Conservation (phyloP, 2,797 vertebrate species). For the Pachyuromys duprasi region DNA sequence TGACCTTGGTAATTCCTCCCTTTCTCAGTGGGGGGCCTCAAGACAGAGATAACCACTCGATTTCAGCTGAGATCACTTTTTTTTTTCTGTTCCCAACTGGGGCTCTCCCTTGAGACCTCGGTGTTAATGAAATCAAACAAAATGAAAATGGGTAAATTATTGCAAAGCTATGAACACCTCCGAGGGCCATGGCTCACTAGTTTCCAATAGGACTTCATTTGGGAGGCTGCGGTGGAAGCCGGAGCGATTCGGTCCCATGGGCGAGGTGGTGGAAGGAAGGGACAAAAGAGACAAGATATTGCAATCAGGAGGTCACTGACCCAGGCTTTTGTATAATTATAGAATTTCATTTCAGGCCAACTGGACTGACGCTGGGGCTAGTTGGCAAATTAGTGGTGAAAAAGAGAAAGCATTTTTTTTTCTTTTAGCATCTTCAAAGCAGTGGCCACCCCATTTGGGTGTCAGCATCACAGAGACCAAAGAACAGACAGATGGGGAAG, state of each 20-base stretch:
- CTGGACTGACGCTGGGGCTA: slow-evolving; percentile 77
- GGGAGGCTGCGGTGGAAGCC: slow-evolving; percentile 91
- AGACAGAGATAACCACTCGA: slow-evolving; percentile 91
- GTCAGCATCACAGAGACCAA: background rate
- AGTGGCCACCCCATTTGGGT: background rate
- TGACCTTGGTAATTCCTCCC: slow-evolving; percentile 88
- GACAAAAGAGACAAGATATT: slow-evolving; percentile 98
- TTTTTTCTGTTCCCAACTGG: slow-evolving; percentile 84
- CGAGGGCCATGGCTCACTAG: slow-evolving; percentile 93
- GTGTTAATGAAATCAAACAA: slow-evolving; percentile 96
- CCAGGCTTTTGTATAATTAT: slow-evolving; percentile 95
- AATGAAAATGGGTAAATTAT: slow-evolving; percentile 91
- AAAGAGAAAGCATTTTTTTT: slow-evolving; percentile 74
- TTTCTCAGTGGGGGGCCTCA: slow-evolving; percentile 86
- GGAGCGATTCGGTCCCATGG: slow-evolving; percentile 94
- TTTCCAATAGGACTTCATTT: slow-evolving; percentile 94
- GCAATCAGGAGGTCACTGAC: slow-evolving; percentile 96
- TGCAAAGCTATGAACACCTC: slow-evolving; percentile 87
- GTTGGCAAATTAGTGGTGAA: slow-evolving; percentile 85
- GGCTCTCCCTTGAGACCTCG: slow-evolving; percentile 92
- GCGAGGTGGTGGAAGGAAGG: slow-evolving; percentile 87
- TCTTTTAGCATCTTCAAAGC: slow-evolving; percentile 13
- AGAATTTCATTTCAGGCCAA: slow-evolving; percentile 93
- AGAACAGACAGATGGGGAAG: background rate
- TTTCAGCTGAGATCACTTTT: slow-evolving; percentile 91